These are phyloP conservation scores for Lochmaea crataegi DNA, from an alignment of 2,888 invertebrate genomes.

Conservation along the genomic window DNA sequence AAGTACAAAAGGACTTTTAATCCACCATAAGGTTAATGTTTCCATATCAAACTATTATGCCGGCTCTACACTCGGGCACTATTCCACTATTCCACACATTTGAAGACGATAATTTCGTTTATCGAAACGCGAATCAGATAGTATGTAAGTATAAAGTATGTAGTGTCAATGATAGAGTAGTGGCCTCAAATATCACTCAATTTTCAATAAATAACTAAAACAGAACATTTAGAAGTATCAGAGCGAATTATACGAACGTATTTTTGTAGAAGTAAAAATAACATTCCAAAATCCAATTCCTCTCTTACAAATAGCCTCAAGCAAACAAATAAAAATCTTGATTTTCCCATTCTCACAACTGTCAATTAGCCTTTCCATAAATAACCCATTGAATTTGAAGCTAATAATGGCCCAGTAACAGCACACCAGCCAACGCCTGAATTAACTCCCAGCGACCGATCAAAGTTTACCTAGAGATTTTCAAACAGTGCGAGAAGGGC, in stretches of 20 bases:
- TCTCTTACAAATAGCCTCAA: not conserved
- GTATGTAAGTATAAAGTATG: too few relatives aligned
- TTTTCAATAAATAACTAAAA: too few relatives aligned
- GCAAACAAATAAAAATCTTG: conserved; percentile 40
- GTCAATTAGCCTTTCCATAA: conserved; percentile 45
- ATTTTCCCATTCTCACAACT: conserved; percentile 42
- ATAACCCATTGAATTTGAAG: conserved; percentile 39
- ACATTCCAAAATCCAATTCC: not conserved
- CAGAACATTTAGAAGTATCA: too few relatives aligned
- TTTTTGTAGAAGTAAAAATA: not conserved
- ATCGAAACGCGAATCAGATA: too few relatives aligned
- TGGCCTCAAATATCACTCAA: too few relatives aligned
- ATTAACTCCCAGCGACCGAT: conserved; percentile 44
- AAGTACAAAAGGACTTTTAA: too few relatives aligned
- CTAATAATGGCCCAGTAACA: conserved; percentile 27
- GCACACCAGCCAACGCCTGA: conserved; percentile 18
- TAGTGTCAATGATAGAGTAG: too few relatives aligned
- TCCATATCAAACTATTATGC: too few relatives aligned
- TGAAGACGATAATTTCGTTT: too few relatives aligned
- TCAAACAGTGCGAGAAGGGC: conserved; percentile 40
- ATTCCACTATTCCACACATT: too few relatives aligned
- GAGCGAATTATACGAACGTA: not conserved
- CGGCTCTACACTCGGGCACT: too few relatives aligned
- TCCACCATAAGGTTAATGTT: too few relatives aligned
- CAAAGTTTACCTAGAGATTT: conserved; percentile 45